Evolutionary conservation across 2,797 vertebrate species (phyloP).

Genomic region (Dendrocincla fuliginosa): DNA sequence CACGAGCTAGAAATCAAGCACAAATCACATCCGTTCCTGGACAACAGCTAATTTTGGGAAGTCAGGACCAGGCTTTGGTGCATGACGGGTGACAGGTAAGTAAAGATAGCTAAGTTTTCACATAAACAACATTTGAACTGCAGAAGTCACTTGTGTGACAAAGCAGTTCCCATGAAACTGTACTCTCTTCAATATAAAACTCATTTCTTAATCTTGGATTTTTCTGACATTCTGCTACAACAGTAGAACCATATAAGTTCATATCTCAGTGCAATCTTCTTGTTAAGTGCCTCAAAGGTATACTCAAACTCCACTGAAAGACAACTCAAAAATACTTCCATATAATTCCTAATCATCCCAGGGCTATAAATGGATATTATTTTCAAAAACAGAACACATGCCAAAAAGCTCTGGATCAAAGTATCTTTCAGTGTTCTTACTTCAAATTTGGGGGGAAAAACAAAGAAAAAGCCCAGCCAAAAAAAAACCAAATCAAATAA

Average conservation of each 20-base stretch:
- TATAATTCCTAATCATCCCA: background rate
- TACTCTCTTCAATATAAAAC: background rate
- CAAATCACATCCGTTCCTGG: background rate
- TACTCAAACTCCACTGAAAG: background rate
- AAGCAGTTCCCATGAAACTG: background rate
- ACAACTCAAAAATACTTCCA: background rate
- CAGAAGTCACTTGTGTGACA: background rate
- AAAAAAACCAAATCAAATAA: no score
- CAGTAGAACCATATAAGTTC: background rate
- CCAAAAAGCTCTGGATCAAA: background rate
- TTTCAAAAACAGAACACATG: background rate
- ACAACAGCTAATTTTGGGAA: background rate
- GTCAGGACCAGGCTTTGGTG: background rate
- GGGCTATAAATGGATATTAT: background rate
- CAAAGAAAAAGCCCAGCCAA: background rate
- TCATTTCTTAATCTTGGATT: background rate
- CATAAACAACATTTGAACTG: background rate
- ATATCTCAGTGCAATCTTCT: background rate
- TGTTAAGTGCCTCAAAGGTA: background rate
- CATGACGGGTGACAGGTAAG: background rate
- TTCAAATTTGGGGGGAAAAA: background rate
- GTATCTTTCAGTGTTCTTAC: background rate
- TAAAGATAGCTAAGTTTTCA: background rate
- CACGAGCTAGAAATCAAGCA: background rate
- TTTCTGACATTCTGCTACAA: background rate